phyloP scores from a whole-genome alignment of 2,113 vertebrate genomes.

The Strigops habroptila region DNA sequence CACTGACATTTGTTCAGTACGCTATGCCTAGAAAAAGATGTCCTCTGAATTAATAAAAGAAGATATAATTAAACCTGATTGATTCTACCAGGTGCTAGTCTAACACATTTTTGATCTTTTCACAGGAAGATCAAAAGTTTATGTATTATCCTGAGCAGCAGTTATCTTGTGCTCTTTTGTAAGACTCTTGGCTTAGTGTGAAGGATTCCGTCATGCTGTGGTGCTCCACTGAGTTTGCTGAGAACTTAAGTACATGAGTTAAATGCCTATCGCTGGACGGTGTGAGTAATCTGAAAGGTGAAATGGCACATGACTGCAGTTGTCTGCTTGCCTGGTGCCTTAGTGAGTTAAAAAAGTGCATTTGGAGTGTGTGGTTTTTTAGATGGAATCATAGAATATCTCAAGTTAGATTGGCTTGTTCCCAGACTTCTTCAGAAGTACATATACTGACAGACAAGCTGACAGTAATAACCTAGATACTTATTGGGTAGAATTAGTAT shows the following conservation, averaged over 20 bases:
- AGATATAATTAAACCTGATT: not conserved
- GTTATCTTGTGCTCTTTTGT: not conserved
- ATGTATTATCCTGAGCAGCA: not conserved
- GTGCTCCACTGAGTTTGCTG: not conserved
- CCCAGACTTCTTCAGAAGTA: slow-evolving; percentile 3
- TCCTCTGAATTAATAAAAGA: not conserved
- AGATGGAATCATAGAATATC: not conserved
- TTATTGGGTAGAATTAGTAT: slow-evolving; percentile 35
- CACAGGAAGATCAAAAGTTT: not conserved
- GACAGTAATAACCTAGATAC: not conserved
- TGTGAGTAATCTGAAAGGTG: not conserved
- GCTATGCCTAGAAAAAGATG: not conserved
- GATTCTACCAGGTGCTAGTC: not conserved
- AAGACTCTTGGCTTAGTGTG: not conserved
- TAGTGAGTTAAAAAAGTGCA: not conserved
- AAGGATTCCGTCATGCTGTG: not conserved
- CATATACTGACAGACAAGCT: not conserved
- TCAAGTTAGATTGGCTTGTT: not conserved
- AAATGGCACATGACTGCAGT: not conserved
- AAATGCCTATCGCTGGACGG: not conserved
- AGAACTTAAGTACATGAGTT: not conserved
- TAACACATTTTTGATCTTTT: not conserved
- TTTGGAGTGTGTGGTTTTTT: not conserved
- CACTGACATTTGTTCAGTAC: not conserved
- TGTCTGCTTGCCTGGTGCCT: not conserved